Conservation (phyloP, 2,888 invertebrate species). For the Epinotia demarniana region DNA sequence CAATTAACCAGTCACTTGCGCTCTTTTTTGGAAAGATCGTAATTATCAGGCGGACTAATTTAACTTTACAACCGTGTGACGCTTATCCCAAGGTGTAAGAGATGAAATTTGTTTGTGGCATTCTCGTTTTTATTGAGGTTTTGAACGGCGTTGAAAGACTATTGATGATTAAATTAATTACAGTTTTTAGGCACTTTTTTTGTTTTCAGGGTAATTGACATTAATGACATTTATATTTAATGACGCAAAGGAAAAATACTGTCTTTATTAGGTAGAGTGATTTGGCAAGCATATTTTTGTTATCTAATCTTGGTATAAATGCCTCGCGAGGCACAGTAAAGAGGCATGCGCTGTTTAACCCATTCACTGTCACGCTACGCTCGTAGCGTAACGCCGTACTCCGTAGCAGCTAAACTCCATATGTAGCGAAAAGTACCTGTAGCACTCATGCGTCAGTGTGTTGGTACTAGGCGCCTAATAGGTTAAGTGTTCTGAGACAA, state of each 20-base stretch:
- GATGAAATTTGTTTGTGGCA: not conserved
- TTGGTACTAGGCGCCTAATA: too few relatives aligned
- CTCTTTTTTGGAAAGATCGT: not conserved
- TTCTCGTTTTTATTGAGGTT: not conserved
- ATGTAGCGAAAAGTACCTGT: too few relatives aligned
- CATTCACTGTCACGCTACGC: too few relatives aligned
- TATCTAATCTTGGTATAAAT: too few relatives aligned
- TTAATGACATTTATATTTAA: not conserved
- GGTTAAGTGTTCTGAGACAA: too few relatives aligned
- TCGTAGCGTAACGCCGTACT: too few relatives aligned
- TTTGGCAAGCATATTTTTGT: too few relatives aligned
- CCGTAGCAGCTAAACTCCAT: too few relatives aligned
- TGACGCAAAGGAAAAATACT: not conserved
- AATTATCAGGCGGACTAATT: not conserved
- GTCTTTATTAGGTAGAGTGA: too few relatives aligned
- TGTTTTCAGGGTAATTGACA: not conserved
- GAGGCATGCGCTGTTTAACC: too few relatives aligned
- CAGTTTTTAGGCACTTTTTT: not conserved
- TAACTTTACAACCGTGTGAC: not conserved
- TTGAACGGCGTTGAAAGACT: not conserved
- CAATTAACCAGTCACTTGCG: not conserved
- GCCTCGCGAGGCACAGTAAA: too few relatives aligned
- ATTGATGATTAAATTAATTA: not conserved
- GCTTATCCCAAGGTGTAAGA: not conserved
- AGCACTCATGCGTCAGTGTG: too few relatives aligned